These are phyloP conservation scores for Drosophila ercepeae DNA, from an alignment of 1,140 invertebrate genomes.

Conservation along the genomic window DNA sequence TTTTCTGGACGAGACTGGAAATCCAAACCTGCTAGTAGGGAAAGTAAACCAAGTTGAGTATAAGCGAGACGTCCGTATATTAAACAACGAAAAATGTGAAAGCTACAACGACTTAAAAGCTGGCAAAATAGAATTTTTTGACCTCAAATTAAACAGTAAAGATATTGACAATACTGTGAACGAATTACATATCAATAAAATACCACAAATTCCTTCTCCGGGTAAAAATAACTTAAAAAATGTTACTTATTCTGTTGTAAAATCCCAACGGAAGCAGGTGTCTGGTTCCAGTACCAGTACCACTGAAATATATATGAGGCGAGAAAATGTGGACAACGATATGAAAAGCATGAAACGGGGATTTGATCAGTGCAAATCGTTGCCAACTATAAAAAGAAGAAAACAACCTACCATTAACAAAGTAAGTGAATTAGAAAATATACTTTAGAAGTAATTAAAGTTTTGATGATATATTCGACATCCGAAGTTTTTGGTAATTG, in stretches of 20 bases:
- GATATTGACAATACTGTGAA: slow-evolving; percentile 28
- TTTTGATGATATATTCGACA: slow-evolving; percentile 81
- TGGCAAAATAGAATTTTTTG: slow-evolving; percentile 60
- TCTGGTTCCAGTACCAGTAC: slow-evolving; percentile 84
- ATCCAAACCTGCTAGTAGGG: background rate
- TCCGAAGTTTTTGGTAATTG: slow-evolving; percentile 48
- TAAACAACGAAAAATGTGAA: background rate
- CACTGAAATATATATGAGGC: slow-evolving; percentile 57
- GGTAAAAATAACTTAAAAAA: background rate
- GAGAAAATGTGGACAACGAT: slow-evolving; percentile 85
- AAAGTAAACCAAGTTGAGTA: background rate
- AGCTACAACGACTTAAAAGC: background rate
- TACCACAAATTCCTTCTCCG: background rate
- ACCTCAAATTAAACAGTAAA: slow-evolving; percentile 44
- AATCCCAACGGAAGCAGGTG: slow-evolving; percentile 68
- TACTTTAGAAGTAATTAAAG: too few species aligned
- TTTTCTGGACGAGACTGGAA: background rate
- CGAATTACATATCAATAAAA: background rate
- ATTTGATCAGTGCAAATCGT: slow-evolving; percentile 87
- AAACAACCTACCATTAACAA: slow-evolving; percentile 86
- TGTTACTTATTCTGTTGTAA: background rate
- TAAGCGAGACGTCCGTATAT: background rate
- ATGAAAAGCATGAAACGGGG: slow-evolving; percentile 87
- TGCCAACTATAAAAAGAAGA: slow-evolving; percentile 87
- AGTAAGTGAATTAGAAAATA: slow-evolving; percentile 83